Conservation (phyloP, 2,888 invertebrate species). For the Metacarcinus magister region DNA sequence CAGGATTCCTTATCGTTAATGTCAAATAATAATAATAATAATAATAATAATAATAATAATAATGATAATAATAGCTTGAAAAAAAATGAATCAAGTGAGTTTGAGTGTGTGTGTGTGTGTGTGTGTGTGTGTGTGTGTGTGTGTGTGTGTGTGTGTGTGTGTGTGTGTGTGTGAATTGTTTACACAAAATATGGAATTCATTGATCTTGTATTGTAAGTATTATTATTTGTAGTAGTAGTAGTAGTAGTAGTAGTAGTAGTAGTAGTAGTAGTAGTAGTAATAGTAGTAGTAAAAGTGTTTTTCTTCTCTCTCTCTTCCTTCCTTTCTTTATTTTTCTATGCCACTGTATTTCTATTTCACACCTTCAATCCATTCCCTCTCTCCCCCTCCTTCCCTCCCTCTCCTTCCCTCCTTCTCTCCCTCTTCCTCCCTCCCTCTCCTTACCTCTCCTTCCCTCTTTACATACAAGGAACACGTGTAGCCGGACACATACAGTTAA, state of each 20-base stretch:
- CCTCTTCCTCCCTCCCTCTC: no score
- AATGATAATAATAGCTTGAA: neutral
- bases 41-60: neutral
- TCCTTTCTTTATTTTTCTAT: neutral
- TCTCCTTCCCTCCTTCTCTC: neutral
- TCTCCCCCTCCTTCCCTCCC: neutral
- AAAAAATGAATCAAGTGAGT: no score
- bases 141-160: neutral
- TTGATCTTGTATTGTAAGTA: neutral
- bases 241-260: neutral
- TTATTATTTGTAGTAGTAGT: neutral
- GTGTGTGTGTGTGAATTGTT: neutral
- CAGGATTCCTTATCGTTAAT: no score
- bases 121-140: constrained; percentile 7
- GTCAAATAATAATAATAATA: neutral
- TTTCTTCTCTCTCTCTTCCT: neutral
- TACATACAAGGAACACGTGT: neutral
- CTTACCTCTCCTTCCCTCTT: no score
- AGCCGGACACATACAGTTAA: neutral
- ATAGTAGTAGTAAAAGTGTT: neutral
- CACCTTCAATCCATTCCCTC: no score
- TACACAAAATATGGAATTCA: neutral
- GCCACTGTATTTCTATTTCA: no score
- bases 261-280: constrained; percentile 12
- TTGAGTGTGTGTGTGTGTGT: no score